Evolutionary conservation across 2,113 vertebrate genomes (phyloP).

Genomic region (Austrofundulus limnaeus): DNA sequence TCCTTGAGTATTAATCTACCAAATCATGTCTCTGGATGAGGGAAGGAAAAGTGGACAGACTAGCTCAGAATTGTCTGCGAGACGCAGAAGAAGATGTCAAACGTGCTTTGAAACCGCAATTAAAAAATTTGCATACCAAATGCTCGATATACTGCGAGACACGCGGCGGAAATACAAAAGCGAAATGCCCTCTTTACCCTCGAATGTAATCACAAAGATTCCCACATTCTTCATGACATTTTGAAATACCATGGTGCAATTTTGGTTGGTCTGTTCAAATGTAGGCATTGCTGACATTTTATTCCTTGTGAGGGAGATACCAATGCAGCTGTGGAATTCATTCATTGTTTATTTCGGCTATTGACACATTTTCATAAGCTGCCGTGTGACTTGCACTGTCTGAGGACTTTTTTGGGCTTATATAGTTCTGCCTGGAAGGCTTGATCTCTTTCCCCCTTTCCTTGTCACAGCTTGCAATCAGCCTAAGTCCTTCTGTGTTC

Average conservation of each 20-base stretch:
- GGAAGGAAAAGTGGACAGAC: constrained; percentile 48
- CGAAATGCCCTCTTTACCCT: constrained; percentile 43
- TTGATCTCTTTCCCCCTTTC: constrained; percentile 66
- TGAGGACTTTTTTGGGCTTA: constrained; percentile 46
- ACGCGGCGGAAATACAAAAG: constrained; percentile 29
- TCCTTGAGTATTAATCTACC: constrained; percentile 73
- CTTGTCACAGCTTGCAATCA: constrained; percentile 71
- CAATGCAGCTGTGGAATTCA: constrained; percentile 17
- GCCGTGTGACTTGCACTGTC: constrained; percentile 46
- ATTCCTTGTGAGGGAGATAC: constrained; percentile 28
- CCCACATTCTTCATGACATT: constrained; percentile 62
- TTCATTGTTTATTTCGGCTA: constrained; percentile 45
- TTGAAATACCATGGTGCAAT: constrained; percentile 58
- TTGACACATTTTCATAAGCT: constrained; percentile 62
- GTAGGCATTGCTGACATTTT: constrained; percentile 61
- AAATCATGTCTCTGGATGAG: constrained; percentile 67
- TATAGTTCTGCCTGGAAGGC: constrained; percentile 57
- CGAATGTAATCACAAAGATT: constrained; percentile 47
- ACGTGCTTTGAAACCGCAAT: constrained; percentile 45
- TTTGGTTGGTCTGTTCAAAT: constrained; percentile 57
- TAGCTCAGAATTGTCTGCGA: constrained; percentile 32
- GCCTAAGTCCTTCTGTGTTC: constrained; percentile 68
- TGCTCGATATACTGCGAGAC: constrained; percentile 29
- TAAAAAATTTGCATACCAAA: constrained; percentile 42
- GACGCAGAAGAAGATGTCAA: constrained; percentile 29